Evolutionary conservation across 2,888 invertebrate genomes (phyloP).

Genomic region (Cephus spinipes): DNA sequence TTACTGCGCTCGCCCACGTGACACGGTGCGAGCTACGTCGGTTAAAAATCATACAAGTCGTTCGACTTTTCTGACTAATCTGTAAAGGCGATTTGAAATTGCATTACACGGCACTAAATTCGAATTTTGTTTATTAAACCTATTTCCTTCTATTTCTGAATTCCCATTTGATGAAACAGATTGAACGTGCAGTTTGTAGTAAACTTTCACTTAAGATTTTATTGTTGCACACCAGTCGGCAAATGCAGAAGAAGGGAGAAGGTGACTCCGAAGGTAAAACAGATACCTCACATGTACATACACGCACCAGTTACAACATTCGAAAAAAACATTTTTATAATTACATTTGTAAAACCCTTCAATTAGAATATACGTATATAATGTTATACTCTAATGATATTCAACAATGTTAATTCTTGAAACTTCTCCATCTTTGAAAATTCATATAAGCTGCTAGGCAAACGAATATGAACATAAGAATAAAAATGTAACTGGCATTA

Average conservation of each 20-base stretch:
- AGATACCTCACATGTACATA: not conserved
- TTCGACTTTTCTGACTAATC: not conserved
- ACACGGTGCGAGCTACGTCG: not conserved
- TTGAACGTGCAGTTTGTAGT: not conserved
- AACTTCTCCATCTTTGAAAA: not conserved
- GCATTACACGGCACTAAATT: not conserved
- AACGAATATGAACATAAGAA: not conserved
- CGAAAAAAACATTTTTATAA: not conserved
- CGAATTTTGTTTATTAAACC: not conserved
- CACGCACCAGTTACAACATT: not conserved
- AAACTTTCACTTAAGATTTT: not conserved
- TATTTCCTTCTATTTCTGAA: not conserved
- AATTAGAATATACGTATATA: not conserved
- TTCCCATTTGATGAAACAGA: not conserved
- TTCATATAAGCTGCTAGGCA: not conserved
- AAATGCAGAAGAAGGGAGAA: not conserved
- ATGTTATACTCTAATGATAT: not conserved
- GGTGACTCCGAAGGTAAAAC: not conserved
- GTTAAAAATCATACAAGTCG: not conserved
- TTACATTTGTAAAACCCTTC: not conserved
- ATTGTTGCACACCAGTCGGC: not conserved
- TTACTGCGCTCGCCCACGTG: not conserved
- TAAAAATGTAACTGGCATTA: not conserved
- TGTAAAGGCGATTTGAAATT: not conserved
- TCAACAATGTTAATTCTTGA: not conserved